Percentiles rank a stretch among this genome's conserved stretches.
phyloP scores from a whole-genome alignment of 2,888 invertebrate genomes.

The Epistrophe grossulariae region DNA sequence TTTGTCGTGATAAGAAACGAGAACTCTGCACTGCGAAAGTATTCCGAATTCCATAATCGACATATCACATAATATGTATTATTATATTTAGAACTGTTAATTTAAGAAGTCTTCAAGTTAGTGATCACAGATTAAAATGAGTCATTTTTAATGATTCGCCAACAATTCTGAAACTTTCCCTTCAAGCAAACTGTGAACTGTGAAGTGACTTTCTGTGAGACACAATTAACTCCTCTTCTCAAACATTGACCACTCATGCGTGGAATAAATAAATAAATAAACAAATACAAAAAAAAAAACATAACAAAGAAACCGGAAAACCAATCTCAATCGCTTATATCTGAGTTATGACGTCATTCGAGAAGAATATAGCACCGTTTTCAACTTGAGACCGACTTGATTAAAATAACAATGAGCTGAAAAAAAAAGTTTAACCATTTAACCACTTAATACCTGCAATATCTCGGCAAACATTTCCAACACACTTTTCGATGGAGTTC shows the following conservation, averaged over 20 bases:
- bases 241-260: conserved; percentile 42
- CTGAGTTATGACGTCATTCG: conserved; percentile 13
- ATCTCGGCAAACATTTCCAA: conserved; percentile 81
- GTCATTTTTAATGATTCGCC: conserved; percentile 32
- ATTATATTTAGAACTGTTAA: neutral
- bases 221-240: conserved; percentile 10
- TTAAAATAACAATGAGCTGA: conserved; percentile 1
- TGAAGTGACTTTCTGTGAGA: neutral
- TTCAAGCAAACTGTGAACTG: neutral
- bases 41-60: too few relatives aligned
- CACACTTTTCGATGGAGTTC: conserved; percentile 84
- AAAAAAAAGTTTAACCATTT: conserved; percentile 17
- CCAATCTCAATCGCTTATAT: conserved; percentile 13
- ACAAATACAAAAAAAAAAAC: conserved; percentile 3
- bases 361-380: neutral
- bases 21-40: too few relatives aligned
- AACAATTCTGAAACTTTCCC: conserved; percentile 31
- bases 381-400: conserved; percentile 13
- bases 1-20: too few relatives aligned
- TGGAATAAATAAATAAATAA: conserved; percentile 37
- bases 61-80: too few relatives aligned
- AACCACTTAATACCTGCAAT: conserved; percentile 76
- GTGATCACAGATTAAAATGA: conserved; percentile 16
- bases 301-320: conserved; percentile 62
- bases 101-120: neutral